These are phyloP conservation scores for Caenorhabditis doughertyi DNA, from an alignment of 2,888 invertebrate species.

Conservation along the genomic window DNA sequence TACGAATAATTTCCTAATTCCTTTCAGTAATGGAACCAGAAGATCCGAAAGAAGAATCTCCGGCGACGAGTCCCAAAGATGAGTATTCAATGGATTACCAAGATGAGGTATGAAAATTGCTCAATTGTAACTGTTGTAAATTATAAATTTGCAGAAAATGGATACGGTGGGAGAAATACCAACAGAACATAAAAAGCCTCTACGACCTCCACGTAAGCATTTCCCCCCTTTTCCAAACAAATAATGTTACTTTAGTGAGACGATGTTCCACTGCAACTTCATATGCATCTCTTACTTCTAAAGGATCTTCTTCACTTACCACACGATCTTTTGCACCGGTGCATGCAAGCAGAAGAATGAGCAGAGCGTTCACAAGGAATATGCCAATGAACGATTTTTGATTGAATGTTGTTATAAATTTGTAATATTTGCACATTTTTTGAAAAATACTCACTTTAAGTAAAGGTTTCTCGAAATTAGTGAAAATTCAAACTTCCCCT, in stretches of 20 bases:
- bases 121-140: too few relatives aligned
- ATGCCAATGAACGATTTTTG: slow-evolving; percentile 67
- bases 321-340: slow-evolving; percentile 40
- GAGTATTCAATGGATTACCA: slow-evolving; percentile 51
- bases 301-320: slow-evolving; percentile 58
- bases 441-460: neutral
- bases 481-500: slow-evolving; percentile 40
- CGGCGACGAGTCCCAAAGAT: slow-evolving; percentile 16
- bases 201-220: slow-evolving; percentile 48
- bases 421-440: neutral
- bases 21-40: slow-evolving; percentile 3
- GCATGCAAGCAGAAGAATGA: slow-evolving; percentile 29
- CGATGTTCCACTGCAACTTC: slow-evolving; percentile 65
- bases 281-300: slow-evolving; percentile 56
- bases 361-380: slow-evolving; percentile 59
- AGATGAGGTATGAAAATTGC: slow-evolving; percentile 56
- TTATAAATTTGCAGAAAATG: slow-evolving; percentile 53
- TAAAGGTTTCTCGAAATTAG: neutral
- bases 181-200: neutral
- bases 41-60: neutral
- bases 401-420: neutral
- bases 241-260: slow-evolving; percentile 52
- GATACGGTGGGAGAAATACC: slow-evolving; percentile 46
- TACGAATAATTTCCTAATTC: too few relatives aligned
- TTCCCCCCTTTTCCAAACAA: neutral